Base-by-base conservation (phyloP, 1,140 invertebrate species). In the Listronotus bonariensis region DNA sequence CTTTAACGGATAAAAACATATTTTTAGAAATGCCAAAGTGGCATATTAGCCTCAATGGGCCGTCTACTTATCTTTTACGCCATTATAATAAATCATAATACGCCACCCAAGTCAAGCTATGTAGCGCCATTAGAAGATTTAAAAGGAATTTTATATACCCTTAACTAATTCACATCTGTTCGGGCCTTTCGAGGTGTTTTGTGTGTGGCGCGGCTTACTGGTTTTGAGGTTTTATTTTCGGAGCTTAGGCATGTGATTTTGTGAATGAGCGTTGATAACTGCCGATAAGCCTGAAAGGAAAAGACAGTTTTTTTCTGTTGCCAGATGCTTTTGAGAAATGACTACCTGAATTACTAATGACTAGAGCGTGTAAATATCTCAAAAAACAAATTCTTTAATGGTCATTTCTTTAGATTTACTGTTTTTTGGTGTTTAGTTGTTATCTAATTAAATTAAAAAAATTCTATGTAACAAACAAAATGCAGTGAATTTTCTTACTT, bases 111-210 rank as follows among this genome's bases (percentile, higher is more conserved):
- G 36, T n/a, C 48, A 41, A 49, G 57, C 40, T 34, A 15, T 52
- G 11, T 14, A 46, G 17, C 46, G 14, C 49, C 56, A 45, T 49
- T 60, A 49, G n/a, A 51, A 14, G 57, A 60, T 41, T 60, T 60
- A 46, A 60, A 60, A 60, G 57, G 46, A 34, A 31, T 51, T 49
- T 49, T 60, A 51, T 60, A 51, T 38, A 15, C 36, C 36, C 57
- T 46, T 31, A 51, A 60, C 57, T 51, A 60, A 60, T 60, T 49
- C 57, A 52, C 57, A 60, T 60, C 57, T 60, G 57, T 49, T 60
- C 10, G 26, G 52, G 14, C n/a, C 14, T 48, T 14, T 46, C 20
- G 31, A 48, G n/a, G 55, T 58, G 31, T 36, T 32, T 32, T 45
- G 55, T 58, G 55, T 40, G 55, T 45, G 55, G 55, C 55, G 48